Conservation (phyloP, 2,888 invertebrate species). For the Chaitophorus viminalis region DNA sequence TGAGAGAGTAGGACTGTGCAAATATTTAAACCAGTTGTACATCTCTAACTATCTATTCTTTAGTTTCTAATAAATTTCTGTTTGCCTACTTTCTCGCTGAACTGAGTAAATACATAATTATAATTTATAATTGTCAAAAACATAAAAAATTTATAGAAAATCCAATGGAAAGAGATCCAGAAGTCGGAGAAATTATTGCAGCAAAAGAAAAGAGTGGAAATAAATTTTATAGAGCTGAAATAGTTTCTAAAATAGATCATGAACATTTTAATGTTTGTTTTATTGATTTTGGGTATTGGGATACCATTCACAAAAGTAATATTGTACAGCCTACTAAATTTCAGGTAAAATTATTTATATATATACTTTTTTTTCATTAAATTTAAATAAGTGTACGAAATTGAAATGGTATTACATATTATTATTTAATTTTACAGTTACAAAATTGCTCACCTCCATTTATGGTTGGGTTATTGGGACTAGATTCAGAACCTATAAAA, state of each 20-base stretch:
- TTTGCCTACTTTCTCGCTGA: too few relatives aligned
- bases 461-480: conserved; percentile 29
- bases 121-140: too few relatives aligned
- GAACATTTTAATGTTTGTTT: conserved; percentile 44
- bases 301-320: conserved; percentile 4
- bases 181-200: conserved; percentile 43
- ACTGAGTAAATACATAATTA: too few relatives aligned
- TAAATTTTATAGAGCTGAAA: conserved; percentile 50
- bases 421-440: conserved; percentile 19
- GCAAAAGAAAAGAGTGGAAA: conserved; percentile 23
- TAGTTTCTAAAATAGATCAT: conserved; percentile 30
- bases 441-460: conserved; percentile 21
- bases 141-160: neutral
- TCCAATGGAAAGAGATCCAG: conserved; percentile 24
- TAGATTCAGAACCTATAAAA: neutral
- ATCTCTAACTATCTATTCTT: neutral
- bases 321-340: conserved; percentile 32
- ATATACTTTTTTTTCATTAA: neutral
- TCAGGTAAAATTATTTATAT: neutral
- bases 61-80: neutral
- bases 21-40: too few relatives aligned
- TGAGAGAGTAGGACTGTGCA: too few relatives aligned
- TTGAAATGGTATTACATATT: neutral
- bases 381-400: neutral
- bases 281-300: conserved; percentile 41